Base-by-base conservation (phyloP, 2,797 vertebrate species). In the Sebastes kiyomatsui region DNA sequence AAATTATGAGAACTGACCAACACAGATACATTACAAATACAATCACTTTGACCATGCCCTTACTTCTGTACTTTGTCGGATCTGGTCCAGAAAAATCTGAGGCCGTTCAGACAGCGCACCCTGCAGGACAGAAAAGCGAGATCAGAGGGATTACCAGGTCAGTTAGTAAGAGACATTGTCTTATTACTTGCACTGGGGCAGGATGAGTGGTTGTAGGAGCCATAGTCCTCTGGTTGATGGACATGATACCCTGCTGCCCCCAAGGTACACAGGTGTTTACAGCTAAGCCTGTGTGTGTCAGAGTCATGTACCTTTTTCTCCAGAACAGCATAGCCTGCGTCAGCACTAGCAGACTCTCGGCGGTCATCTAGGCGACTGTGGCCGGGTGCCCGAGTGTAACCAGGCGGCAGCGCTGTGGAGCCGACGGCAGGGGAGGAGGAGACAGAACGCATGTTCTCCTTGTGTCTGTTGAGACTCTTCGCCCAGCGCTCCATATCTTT, bases 401-500 rank as follows among this genome's bases (percentile, higher is more conserved):
- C 93, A 28, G 92, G 81, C 5, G 88, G 90, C 4, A 90, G 46
- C 1, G 80, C 62, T 27, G 92, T 60, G 20, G 92, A 84, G 55
- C 92, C 75, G 0, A 86, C 73, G 0, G 90, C 66, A 65, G 96
- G 89, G 2, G 96, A 94, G 16, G 96, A 92, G 54, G 96, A 93
- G 4, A 96, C 96, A 12, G 97, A 97, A 66, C 97, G 97, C 87
- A 97, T 96, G 42, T 97, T 97, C 87, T 98, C 97, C 90, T 98
- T 98, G 82, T 98, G 97, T 72, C 97, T 96, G 80, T 98, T 98
- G 33, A 98, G 95, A 87, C 96, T 98, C 73, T 97, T 97, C 2
- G 97, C 97, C 97, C 97, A 98, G 12, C 97, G 96, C 84, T 98
- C 97, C 97, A 98, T 98, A 79, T 98, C 97, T 93, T 98, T 98